A percentile compares a stretch with the other conserved stretches of the same genome.
phyloP scores from a whole-genome alignment of 2,113 vertebrate genomes.

The Clupea harengus region DNA sequence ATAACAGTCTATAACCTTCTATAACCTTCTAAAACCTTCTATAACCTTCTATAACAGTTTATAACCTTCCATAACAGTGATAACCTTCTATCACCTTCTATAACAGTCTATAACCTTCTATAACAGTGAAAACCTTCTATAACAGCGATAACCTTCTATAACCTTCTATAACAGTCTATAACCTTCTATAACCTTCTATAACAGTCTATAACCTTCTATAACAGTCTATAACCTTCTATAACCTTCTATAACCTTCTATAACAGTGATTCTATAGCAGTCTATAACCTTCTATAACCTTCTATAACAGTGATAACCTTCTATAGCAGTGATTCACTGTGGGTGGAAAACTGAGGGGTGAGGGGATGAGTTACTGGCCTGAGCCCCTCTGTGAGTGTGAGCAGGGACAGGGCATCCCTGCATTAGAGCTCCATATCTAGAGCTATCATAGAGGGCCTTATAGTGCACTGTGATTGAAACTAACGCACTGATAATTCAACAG shows the following conservation, averaged over 20 bases:
- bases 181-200: neutral
- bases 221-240: neutral
- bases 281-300: neutral
- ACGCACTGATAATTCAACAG: slow-evolving; percentile 56
- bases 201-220: neutral
- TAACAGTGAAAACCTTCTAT: too few relatives aligned
- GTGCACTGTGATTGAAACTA: slow-evolving; percentile 64
- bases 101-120: neutral
- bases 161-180: neutral
- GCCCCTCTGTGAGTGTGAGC: slow-evolving; percentile 47
- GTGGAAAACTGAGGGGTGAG: neutral
- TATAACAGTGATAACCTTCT: too few relatives aligned
- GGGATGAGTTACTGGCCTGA: neutral
- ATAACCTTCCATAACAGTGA: too few relatives aligned
- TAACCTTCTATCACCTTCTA: too few relatives aligned
- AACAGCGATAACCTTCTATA: too few relatives aligned
- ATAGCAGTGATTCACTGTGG: neutral
- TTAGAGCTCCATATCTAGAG: too few relatives aligned
- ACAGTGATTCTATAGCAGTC: neutral
- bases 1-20: neutral
- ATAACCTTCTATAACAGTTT: neutral
- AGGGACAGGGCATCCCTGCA: slow-evolving; percentile 53
- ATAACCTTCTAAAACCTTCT: too few relatives aligned
- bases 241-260: neutral
- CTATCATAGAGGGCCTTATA: too few relatives aligned